These are phyloP conservation scores for Syngnathus rostellatus DNA, from an alignment of 2,797 vertebrate species.

Conservation along the genomic window DNA sequence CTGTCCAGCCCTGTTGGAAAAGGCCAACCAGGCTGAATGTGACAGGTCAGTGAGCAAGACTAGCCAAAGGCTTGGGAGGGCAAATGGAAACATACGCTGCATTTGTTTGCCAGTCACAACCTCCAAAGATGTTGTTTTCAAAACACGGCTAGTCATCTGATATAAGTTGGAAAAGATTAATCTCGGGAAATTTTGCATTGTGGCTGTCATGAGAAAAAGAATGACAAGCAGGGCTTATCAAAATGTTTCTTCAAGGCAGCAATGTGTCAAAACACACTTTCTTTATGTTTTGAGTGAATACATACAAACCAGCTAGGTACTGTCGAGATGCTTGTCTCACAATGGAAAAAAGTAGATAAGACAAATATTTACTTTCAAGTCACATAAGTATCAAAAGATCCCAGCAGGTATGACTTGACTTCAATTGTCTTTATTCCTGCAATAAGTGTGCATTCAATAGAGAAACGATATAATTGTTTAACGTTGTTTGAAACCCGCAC, in stretches of 20 bases:
- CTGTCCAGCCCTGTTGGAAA: slow-evolving; percentile 73
- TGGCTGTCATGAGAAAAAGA: background rate
- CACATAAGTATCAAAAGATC: background rate
- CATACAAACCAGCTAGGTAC: background rate
- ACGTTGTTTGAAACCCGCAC: no score
- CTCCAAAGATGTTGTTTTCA: background rate
- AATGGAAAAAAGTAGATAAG: background rate
- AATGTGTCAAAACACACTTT: background rate
- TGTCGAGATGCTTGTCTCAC: background rate
- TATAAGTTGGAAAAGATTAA: background rate
- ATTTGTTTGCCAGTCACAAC: slow-evolving; percentile 8
- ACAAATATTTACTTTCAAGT: background rate
- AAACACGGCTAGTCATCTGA: background rate
- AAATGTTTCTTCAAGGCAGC: background rate
- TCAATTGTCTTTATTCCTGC: background rate
- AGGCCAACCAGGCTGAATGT: slow-evolving; percentile 69
- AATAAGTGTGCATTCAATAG: no score
- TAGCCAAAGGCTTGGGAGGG: slow-evolving; percentile 52
- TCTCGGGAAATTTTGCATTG: background rate
- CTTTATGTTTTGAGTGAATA: background rate
- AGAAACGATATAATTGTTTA: no score
- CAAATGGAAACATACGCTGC: slow-evolving; percentile 17
- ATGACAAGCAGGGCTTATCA: background rate
- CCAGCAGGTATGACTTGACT: background rate
- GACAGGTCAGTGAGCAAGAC: slow-evolving; percentile 73